phyloP scores from a whole-genome alignment of 2,113 vertebrate genomes.

The Falcunculus frontatus region DNA sequence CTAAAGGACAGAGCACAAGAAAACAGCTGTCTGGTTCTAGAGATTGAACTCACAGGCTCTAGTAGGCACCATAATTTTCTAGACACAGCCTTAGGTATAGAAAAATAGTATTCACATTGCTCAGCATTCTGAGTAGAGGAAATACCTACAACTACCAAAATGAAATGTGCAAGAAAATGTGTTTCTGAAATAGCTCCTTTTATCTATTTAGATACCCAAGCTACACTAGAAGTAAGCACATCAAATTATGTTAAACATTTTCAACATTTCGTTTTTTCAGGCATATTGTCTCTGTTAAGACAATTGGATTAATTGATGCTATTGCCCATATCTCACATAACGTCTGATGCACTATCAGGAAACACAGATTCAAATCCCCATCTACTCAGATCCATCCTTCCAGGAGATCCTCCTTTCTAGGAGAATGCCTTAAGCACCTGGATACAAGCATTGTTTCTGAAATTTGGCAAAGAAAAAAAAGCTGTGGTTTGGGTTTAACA shows the following conservation, averaged over 20 bases:
- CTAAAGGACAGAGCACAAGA: not conserved
- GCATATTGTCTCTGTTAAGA: not conserved
- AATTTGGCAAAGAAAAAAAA: not conserved
- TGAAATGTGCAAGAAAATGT: not conserved
- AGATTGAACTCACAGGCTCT: not conserved
- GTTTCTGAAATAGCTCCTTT: not conserved
- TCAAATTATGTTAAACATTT: not conserved
- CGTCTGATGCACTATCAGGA: not conserved
- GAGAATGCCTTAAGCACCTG: not conserved
- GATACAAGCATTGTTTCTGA: not conserved
- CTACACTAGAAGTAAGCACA: not conserved
- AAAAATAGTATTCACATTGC: not conserved
- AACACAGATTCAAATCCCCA: not conserved
- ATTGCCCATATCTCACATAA: not conserved
- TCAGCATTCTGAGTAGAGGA: not conserved
- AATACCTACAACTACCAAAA: not conserved
- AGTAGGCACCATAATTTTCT: not conserved
- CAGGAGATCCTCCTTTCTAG: not conserved
- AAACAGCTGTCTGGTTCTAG: not conserved
- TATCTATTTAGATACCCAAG: not conserved
- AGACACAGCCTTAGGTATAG: not conserved
- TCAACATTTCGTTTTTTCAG: not conserved
- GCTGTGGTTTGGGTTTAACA: not conserved
- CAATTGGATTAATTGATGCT: not conserved
- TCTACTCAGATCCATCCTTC: not conserved